phyloP scores from a whole-genome alignment of 2,113 vertebrate species.

The Ammospiza nelsoni region DNA sequence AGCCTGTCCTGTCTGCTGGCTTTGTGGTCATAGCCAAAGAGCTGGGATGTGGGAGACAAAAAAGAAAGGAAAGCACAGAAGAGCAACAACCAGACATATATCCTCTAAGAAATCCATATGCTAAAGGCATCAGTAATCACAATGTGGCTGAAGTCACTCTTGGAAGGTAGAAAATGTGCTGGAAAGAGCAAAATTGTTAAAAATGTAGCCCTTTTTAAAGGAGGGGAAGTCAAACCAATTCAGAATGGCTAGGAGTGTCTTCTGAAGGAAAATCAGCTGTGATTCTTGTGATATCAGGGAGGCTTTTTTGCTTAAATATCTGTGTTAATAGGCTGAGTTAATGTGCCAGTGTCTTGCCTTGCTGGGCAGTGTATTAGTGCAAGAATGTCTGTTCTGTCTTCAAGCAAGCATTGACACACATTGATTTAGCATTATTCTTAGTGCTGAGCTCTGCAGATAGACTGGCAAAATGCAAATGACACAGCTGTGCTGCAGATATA shows the following conservation, averaged over 20 bases:
- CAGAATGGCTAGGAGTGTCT: background rate
- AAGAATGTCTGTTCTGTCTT: background rate
- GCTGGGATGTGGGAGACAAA: background rate
- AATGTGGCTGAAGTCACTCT: background rate
- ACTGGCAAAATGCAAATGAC: background rate
- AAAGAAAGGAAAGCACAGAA: background rate
- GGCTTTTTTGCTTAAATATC: background rate
- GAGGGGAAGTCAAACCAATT: rapidly evolving
- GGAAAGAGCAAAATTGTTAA: background rate
- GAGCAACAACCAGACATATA: rapidly evolving
- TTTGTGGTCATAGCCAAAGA: background rate
- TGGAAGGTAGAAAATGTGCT: background rate
- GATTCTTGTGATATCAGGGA: background rate
- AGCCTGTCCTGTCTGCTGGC: background rate
- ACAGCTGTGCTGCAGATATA: background rate
- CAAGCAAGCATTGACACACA: background rate
- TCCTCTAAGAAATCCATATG: background rate
- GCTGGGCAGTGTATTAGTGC: background rate
- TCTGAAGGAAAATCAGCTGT: background rate
- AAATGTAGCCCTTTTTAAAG: background rate
- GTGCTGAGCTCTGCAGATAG: background rate
- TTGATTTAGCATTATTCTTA: slow-evolving; percentile 17
- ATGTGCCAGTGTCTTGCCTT: background rate
- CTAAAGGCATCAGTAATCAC: background rate
- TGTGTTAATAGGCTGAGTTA: background rate